Evolutionary conservation across 2,797 vertebrate species (phyloP), one percentile per base, ranked within the genome.

Genomic region (Anas bahamensis): DNA sequence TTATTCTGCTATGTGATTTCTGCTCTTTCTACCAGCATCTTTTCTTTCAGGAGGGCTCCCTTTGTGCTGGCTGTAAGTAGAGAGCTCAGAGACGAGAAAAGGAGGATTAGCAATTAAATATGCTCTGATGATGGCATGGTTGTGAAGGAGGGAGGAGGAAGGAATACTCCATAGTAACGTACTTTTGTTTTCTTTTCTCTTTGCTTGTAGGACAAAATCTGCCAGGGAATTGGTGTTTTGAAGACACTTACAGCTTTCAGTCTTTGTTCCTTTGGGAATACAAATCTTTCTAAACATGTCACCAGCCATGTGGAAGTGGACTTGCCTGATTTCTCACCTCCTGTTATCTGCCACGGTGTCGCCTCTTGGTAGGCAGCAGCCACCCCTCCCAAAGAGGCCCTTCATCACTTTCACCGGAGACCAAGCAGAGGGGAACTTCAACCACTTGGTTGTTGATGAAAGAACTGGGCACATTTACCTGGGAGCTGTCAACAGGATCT

Each of bases 401-500:
- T 99, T 99, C 66, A 94, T 98, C 79, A 99, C 98, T 4, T 99
- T 99, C 95, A 98, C 87, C 1, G 98, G 98, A 21, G 98, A 99
- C 79, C 98, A 99, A 50, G 90, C 98, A 0, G 98, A 99, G 93
- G 98, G 98, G 97, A 99, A 98, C 94, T 99, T 99, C 96, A 99
- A 99, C 97, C 99, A 99, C 96, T 94, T 99, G 88, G 99, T 99
- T 64, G 99, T 99, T 96, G 99, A 99, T 3, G 98, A 98, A 95
- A 98, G 98, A 95, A 99, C 99, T 95, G 99, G 99, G 61, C 99
- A 99, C 55, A 99, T 99, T 94, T 99, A 99, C 94, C 52, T 99
- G 94, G 99, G 99, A 72, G 99, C 99, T 0, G 98, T 99, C 87
- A 99, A 99, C 95, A 98, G 99, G 97, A 99, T 99, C 96, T 99